Evolutionary conservation across 2,888 invertebrate species (phyloP), one percentile per base, ranked within the genome.

Genomic region (Aplocera efformata): DNA sequence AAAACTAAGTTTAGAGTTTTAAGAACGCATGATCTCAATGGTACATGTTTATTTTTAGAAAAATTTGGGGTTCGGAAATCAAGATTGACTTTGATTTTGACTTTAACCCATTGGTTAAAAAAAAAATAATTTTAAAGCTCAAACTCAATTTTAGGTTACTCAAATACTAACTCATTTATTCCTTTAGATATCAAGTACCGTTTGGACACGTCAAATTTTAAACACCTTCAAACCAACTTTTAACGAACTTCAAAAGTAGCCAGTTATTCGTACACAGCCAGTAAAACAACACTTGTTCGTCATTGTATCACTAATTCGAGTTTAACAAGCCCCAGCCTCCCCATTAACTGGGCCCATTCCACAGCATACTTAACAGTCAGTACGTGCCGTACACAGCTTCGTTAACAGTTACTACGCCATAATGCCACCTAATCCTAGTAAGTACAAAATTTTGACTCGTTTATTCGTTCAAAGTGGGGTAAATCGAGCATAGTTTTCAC

Each of bases 401-500:
- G 10, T 23, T 6, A 10, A 32, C 13, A 32, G 32, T 27, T 36
- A 29, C 10, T 31, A 31, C 22, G 40, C 21, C 27, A 13, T 32
- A 46, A 43, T 37, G 27, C 29, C 34, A 48, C 35, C 46, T 53
- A 53, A 50, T 53, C 48, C 33, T 21, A 25, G 10, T 20, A 17
- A 32, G 35, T 40, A 39, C 44, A 38, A 5, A 17, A 17, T 34
- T 31, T 39, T 50, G 34, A 51, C 42, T 42, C 50, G 48, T 50
- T 50, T 53, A 53, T 53, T 50, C 45, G 51, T 48, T 50, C 48
- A 48, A 50, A 54, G 44, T 50, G 38, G 50, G 50, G 45, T 51
- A 52, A 54, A 54, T 54, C 52, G 54, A 46, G 32, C 54, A 54
- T 54, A 54, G 52, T 55, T 55, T 55, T 55, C 54, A 52, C 52